phyloP scores from a whole-genome alignment of 2,888 invertebrate genomes.

The Ctenicera cuprea region DNA sequence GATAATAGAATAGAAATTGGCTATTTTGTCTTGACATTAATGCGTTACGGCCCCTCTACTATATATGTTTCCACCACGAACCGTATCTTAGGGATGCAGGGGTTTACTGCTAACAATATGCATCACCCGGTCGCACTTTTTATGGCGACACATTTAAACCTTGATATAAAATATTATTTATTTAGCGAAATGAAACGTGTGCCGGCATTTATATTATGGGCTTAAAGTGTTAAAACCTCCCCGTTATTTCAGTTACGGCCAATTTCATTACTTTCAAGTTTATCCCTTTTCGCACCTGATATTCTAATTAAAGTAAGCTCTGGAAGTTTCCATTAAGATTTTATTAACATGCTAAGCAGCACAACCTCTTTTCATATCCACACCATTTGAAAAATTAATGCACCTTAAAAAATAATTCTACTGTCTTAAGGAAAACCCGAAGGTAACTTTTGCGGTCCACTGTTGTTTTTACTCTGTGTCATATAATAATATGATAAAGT shows the following conservation, averaged over 20 bases:
- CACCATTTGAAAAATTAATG: no score
- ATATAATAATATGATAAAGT: no score
- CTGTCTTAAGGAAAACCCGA: no score
- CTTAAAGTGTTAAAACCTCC: neutral
- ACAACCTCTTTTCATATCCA: no score
- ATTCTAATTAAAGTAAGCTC: no score
- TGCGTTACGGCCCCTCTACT: constrained; percentile 47
- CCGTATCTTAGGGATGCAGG: constrained; percentile 10
- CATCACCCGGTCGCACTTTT: constrained; percentile 18
- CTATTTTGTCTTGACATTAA: constrained; percentile 65
- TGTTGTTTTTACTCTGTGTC: no score
- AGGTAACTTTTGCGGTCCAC: no score
- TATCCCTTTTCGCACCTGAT: neutral
- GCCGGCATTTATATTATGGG: constrained; percentile 12
- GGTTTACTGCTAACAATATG: constrained; percentile 7
- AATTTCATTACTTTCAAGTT: neutral
- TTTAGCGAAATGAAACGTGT: constrained; percentile 24
- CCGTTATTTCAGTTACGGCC: neutral
- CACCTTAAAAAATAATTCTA: no score
- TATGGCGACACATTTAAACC: constrained; percentile 31
- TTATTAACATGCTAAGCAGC: no score
- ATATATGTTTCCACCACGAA: constrained; percentile 3
- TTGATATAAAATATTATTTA: constrained; percentile 31
- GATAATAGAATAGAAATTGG: constrained; percentile 70
- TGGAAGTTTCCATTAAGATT: no score